Base-by-base conservation (phyloP, 2,797 vertebrate species). In the Phrynocephalus guinanensis region DNA sequence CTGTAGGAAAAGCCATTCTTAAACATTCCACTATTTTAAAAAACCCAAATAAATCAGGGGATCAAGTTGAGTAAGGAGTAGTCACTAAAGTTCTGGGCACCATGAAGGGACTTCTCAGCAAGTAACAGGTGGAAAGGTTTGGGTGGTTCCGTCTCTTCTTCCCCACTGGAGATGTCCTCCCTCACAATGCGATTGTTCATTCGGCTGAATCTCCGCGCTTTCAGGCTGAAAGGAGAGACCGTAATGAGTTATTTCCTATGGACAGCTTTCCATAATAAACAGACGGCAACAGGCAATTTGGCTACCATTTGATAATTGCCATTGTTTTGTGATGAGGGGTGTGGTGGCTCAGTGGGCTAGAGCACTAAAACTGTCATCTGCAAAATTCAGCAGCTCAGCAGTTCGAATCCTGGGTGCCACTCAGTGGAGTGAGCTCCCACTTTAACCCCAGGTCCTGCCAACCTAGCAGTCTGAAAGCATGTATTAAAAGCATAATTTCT, bases 121-220 rank as follows among this genome's bases (percentile, higher is more conserved):
- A 96, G 88, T 79, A 96, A 83, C 92, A 95, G 88, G 30, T 94
- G 90, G 87, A 96, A 94, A 26, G 95, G 94, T 50, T 95, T 96
- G 10, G 90, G 94, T 0, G 80, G 20, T 11, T 82, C 91, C 66
- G 44, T 82, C 3, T 91, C 90, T 10, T 93, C 93, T 0, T 92
- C 94, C 0, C 93, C 95, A 86, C 86, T 92, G 67, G 94, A 92
- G 80, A 79, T 50, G 3, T 90, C 92, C n/a, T 83, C 86, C 79
- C 93, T 92, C 89, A 96, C 92, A 0, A 93, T 93, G n/a, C 95
- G 94, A 89, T 96, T 96, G 90, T 96, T 91, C 89, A 91, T 92
- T 75, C 92, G 93, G 87, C 95, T 96, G 91, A 95, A 95, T 67
- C 92, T 86, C 7, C 94, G 93, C 0, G 95, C 95, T 87, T 92